Base-by-base conservation (phyloP, 2,888 invertebrate genomes). In the Athrips mouffetella region DNA sequence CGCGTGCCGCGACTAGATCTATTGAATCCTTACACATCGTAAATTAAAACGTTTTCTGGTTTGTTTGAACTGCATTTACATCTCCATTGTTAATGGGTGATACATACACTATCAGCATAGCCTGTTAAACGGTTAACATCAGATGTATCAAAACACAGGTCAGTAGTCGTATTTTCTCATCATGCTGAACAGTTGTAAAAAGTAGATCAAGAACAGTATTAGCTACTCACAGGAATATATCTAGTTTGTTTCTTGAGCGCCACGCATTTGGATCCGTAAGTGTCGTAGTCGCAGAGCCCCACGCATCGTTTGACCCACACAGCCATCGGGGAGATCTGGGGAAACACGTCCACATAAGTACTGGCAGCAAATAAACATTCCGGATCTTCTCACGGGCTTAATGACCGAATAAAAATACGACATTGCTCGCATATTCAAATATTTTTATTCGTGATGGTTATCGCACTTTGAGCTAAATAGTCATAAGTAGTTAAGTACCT, bases 231-330 rank as follows among this genome's bases (percentile, higher is more conserved):
- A 62, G 86, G 85, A 62, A 87, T 76, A 47, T 78, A 65, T 40
- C 76, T 68, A 41, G 59, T 69, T 51, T 51, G 65, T 8, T 67
- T 76, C 45, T 72, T 73, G 2, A 68, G 72, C 30, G 85, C 65
- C 30, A 77, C 67, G 62, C 87, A 88, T 21, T 65, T 61, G 48
- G 76, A 71, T 44, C 77, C 80, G 1, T 65, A 63, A 49, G 65
- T 69, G 30, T 73, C 76, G 55, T 70, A 77, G 63, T 80, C 80
- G 65, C 87, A 87, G 44, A 85, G 74, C 6, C 87, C 87, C 46
- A 81, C 78, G 60, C 87, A 88, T 8, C 82, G 70, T 57, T 85
- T 85, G 47, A 87, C 81, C 87, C 87, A 88, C 51, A 85, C 81
- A 3, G 81, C 76, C 35, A 80, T 73, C 2, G 87, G 87, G 51